Percentiles rank a stretch among this genome's conserved stretches.
phyloP scores from a whole-genome alignment of 2,888 invertebrate genomes.

The Mantis religiosa region DNA sequence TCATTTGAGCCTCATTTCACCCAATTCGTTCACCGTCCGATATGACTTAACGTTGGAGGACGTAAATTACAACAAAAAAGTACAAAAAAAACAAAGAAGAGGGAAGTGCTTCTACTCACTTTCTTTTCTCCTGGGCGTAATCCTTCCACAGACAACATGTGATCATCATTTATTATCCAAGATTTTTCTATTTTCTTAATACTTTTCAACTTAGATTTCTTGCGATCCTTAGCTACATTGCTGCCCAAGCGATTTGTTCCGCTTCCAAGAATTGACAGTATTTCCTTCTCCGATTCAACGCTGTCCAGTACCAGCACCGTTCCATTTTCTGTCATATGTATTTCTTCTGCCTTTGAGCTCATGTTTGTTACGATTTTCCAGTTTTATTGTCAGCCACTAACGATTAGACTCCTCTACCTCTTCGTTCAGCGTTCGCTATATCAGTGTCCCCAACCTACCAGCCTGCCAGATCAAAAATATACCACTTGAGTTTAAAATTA shows the following conservation, averaged over 20 bases:
- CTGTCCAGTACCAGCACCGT: background rate
- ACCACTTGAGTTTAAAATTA: too few species aligned
- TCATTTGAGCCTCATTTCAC: too few species aligned
- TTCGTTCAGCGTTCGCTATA: too few species aligned
- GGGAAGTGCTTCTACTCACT: background rate
- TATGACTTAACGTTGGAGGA: too few species aligned
- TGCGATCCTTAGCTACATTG: background rate
- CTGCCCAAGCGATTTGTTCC: background rate
- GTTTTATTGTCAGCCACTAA: too few species aligned
- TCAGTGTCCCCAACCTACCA: too few species aligned
- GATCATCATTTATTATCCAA: background rate
- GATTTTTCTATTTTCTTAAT: background rate
- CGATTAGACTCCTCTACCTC: too few species aligned
- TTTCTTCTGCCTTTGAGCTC: background rate
- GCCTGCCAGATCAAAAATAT: too few species aligned
- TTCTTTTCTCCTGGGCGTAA: background rate
- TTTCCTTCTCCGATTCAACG: background rate
- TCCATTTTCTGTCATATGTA: background rate
- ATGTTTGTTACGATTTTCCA: background rate
- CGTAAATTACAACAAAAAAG: too few species aligned
- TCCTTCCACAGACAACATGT: background rate
- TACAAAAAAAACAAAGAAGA: too few species aligned
- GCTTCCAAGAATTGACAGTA: background rate
- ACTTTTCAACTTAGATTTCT: background rate
- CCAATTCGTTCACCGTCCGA: too few species aligned